Conservation (phyloP, 2,797 vertebrate genomes). For the Sebastes baramenuke region DNA sequence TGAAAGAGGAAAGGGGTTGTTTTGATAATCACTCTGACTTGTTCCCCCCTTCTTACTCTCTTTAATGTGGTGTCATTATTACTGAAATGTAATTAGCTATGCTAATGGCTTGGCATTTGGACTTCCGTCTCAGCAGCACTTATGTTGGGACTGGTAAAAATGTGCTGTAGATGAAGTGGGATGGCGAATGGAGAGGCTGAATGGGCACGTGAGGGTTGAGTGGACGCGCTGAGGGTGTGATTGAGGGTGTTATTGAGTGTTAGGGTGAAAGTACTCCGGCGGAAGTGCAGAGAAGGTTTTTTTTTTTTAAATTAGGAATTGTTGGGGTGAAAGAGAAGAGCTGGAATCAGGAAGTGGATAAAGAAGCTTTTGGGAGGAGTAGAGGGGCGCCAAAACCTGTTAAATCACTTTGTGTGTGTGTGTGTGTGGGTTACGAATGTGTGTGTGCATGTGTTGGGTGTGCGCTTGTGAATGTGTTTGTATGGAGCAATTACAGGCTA, state of each 20-base stretch:
- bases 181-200: conserved; percentile 57
- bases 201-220: conserved; percentile 68
- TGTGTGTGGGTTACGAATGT: conserved; percentile 28
- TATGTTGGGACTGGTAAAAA: conserved; percentile 68
- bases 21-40: conserved; percentile 84
- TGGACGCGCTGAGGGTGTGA: conserved; percentile 58
- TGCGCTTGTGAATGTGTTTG: conserved; percentile 7
- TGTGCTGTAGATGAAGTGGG: conserved; percentile 71
- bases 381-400: conserved; percentile 38
- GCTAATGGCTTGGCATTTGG: conserved; percentile 81
- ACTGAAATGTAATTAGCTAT: conserved; percentile 83
- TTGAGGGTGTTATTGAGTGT: conserved; percentile 68
- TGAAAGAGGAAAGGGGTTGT: conserved; percentile 71
- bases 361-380: conserved; percentile 45
- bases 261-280: conserved; percentile 54
- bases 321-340: conserved; percentile 67
- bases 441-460: conserved; percentile 23
- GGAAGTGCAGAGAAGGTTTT: conserved; percentile 59
- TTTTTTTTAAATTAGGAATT: conserved; percentile 73
- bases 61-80: conserved; percentile 81
- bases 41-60: conserved; percentile 75
- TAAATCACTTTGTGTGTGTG: conserved; percentile 52
- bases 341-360: conserved; percentile 60
- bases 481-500: conserved; percentile 48
- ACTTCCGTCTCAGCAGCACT: conserved; percentile 75